phyloP scores from a whole-genome alignment of 2,888 invertebrate genomes.

The Azorinus chamasolen region DNA sequence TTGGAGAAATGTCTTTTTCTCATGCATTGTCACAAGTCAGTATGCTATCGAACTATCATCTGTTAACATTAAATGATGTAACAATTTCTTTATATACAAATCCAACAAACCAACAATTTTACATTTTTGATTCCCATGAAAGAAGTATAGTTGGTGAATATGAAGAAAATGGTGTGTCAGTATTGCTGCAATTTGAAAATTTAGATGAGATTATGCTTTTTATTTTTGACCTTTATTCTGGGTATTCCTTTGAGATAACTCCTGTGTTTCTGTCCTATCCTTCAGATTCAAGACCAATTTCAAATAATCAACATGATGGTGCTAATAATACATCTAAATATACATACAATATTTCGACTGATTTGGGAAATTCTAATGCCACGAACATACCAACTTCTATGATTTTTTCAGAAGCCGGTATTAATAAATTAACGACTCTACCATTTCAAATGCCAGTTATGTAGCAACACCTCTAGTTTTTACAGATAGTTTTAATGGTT shows the following conservation, averaged over 20 bases:
- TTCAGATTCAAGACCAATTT: no score
- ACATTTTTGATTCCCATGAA: slow-evolving; percentile 27
- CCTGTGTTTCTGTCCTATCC: slow-evolving; percentile 8
- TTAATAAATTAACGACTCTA: no score
- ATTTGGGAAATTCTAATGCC: no score
- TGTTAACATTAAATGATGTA: slow-evolving; percentile 28
- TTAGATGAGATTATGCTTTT: slow-evolving; percentile 10
- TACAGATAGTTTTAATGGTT: no score
- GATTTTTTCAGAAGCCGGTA: no score
- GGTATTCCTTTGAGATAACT: slow-evolving; percentile 1
- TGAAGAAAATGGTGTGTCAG: slow-evolving; percentile 4
- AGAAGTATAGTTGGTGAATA: neutral
- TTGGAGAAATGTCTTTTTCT: slow-evolving; percentile 20
- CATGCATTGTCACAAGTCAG: slow-evolving; percentile 10
- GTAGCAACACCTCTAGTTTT: no score
- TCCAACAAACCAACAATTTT: neutral
- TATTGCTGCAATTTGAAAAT: slow-evolving; percentile 13
- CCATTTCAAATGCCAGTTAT: no score
- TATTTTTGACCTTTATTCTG: neutral
- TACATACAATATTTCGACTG: no score
- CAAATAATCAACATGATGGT: no score
- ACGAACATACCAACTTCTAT: no score
- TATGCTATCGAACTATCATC: slow-evolving; percentile 1
- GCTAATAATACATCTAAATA: no score
- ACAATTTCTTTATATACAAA: slow-evolving; percentile 12